Evolutionary conservation across 2,113 vertebrate genomes (phyloP).

Genomic region (Progne subis): DNA sequence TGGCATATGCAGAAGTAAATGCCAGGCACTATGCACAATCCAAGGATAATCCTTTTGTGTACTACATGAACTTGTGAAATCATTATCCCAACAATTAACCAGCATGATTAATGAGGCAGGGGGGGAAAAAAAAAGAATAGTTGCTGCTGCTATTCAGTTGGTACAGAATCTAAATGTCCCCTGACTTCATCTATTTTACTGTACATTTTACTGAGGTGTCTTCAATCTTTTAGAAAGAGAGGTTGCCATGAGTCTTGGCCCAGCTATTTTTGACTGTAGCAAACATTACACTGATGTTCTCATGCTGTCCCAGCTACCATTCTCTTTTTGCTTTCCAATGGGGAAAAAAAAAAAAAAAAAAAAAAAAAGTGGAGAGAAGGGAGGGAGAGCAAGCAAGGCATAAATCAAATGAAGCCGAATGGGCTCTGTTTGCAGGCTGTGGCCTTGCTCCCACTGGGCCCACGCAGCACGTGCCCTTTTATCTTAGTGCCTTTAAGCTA

Average conservation of each 20-base stretch:
- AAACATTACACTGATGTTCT: neutral
- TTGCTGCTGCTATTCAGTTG: neutral
- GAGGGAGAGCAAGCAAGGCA: neutral
- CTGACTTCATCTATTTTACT: slow-evolving; percentile 13
- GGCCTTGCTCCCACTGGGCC: slow-evolving; percentile 50
- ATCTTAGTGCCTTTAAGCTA: slow-evolving; percentile 73
- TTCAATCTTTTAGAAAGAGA: neutral
- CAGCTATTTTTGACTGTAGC: neutral
- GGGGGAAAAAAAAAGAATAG: neutral
- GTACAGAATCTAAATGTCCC: neutral
- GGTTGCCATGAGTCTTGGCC: neutral
- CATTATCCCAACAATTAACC: slow-evolving; percentile 53
- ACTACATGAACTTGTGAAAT: slow-evolving; percentile 37
- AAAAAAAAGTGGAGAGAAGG: neutral
- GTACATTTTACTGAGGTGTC: neutral
- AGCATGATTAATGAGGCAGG: slow-evolving; percentile 33
- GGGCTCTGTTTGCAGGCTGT: slow-evolving; percentile 12
- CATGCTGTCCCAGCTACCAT: neutral
- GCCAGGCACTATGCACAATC: neutral
- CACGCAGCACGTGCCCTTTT: slow-evolving; percentile 48
- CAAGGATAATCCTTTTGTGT: slow-evolving; percentile 46
- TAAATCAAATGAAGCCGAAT: neutral
- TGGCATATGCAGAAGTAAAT: neutral
- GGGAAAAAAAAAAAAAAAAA: neutral
- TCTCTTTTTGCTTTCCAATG: neutral